phyloP scores from a whole-genome alignment of 2,888 invertebrate genomes.

The Peribatodes rhomboidaria region DNA sequence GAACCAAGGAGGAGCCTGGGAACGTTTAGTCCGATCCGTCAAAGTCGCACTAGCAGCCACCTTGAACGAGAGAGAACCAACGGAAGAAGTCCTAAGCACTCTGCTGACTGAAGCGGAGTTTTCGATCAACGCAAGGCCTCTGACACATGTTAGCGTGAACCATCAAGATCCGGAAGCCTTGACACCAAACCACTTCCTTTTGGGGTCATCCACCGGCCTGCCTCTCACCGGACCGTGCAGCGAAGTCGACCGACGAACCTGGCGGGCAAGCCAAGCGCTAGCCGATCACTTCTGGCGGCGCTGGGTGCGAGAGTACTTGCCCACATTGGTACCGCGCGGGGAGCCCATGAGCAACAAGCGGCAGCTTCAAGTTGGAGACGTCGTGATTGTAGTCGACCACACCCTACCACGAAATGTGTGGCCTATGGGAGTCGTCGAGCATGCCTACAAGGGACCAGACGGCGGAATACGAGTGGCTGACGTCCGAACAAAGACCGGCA shows the following conservation, averaged over 20 bases:
- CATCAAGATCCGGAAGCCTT: neutral
- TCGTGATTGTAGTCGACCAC: neutral
- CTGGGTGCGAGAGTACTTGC: conserved; percentile 3
- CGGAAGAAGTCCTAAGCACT: no score
- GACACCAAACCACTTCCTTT: neutral
- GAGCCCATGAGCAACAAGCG: conserved; percentile 12
- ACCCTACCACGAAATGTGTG: neutral
- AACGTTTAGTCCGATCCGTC: no score
- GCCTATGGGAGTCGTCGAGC: no score
- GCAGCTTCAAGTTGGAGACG: neutral
- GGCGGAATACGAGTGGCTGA: no score
- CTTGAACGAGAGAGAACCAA: no score
- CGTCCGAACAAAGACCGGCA: no score
- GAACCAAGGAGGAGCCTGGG: neutral
- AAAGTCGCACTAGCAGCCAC: no score
- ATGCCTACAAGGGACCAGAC: no score
- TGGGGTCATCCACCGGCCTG: conserved; percentile 7
- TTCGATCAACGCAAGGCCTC: neutral
- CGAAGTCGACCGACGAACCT: conserved; percentile 1
- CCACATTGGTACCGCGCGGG: conserved; percentile 1
- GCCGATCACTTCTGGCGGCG: conserved; percentile 10
- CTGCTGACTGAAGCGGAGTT: neutral
- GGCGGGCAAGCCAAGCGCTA: neutral
- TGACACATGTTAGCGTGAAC: neutral
- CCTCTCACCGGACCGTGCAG: conserved; percentile 5